Evolutionary conservation across 2,113 vertebrate species (phyloP).

Genomic region (Charadrius vociferus): DNA sequence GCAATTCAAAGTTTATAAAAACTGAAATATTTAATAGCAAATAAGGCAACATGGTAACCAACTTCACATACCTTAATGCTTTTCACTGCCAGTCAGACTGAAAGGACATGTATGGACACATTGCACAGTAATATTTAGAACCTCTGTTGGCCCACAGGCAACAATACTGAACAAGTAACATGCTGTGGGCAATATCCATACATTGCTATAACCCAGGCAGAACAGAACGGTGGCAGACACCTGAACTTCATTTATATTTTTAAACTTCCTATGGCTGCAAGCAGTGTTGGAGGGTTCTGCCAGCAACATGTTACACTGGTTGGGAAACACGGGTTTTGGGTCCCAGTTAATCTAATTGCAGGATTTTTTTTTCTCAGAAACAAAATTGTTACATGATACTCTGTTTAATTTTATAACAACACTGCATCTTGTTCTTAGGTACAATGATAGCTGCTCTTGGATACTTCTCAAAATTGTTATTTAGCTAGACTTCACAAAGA

Average conservation of each 20-base stretch:
- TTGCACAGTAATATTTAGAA: neutral
- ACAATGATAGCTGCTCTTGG: neutral
- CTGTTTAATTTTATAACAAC: neutral
- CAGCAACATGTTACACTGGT: neutral
- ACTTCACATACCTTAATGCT: neutral
- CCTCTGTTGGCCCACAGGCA: conserved; percentile 18
- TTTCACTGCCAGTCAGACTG: neutral
- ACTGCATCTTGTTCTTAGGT: neutral
- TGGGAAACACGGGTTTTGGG: neutral
- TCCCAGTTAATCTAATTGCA: neutral
- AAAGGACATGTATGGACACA: neutral
- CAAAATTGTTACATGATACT: neutral
- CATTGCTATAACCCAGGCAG: neutral
- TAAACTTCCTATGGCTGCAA: conserved; percentile 16
- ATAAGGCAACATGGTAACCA: neutral
- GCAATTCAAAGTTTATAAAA: neutral
- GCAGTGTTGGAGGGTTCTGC: neutral
- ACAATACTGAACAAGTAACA: neutral
- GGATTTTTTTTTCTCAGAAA: neutral
- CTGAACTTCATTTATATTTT: conserved; percentile 7
- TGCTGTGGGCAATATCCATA: neutral
- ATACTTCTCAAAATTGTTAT: neutral
- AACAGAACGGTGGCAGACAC: neutral
- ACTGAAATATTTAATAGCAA: neutral
- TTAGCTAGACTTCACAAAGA: neutral